Base-by-base conservation (phyloP, 2,888 invertebrate species). In the Eupeodes luniger region DNA sequence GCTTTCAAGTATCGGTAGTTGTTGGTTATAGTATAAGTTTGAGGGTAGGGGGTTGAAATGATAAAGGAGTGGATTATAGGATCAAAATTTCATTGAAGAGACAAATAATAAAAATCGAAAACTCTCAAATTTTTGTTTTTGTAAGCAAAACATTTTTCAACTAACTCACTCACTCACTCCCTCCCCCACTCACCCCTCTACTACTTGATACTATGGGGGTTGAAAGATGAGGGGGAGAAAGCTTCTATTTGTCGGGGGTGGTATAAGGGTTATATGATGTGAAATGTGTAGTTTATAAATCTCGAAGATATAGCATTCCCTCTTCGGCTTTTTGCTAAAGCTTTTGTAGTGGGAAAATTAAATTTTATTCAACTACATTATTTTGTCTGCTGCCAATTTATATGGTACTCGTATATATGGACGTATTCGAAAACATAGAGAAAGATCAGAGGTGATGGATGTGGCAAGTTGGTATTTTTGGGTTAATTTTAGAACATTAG, bases 61-160 rank as follows among this genome's bases (percentile, higher is more conserved):
- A 7, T 11, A 70, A 55, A 34, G 59, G 70, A n/a, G 27, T 53
- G 47, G 12, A 57, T 51, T 51, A 72, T 87, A 51, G 76, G 70
- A 82, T 62, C 61, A 59, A 19, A 55, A 61, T 69, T 86, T 87
- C 83, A 83, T 72, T 87, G 76, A 83, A 79, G 57, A 64, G 40
- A 59, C 70, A 51, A 55, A 9, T 53, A 27, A n/a, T 62, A 51
- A 66, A 76, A 34, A 53, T 70, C 55, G 44, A 27, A 81, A 72
- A 72, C 72, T 78, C 64, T 74, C 67, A 66, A 12, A 49, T 57
- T 44, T 44, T 47, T 67, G 9, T 44, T 9, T 69, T 12, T 47
- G 6, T n/a, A 57, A 53, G n/a, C 36, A 16, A 53, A 69, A 69
- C 16, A 69, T 70, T 55, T 70, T 55, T 55, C 40, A 40, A 19